phyloP scores from a whole-genome alignment of 2,797 vertebrate species.

The Ptychobarbus kaznakovi region DNA sequence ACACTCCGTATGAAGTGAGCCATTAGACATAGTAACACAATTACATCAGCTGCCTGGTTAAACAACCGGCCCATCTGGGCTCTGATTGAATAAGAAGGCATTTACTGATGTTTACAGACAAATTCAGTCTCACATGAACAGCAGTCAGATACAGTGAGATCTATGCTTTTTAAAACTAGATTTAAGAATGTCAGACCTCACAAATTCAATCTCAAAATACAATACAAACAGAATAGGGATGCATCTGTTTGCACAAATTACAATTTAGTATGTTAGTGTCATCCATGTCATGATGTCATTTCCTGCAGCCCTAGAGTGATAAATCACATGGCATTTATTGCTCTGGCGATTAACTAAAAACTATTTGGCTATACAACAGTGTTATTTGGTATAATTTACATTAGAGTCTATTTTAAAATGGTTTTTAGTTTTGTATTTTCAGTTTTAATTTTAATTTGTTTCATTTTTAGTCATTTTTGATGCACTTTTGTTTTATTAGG shows the following conservation, averaged over 20 bases:
- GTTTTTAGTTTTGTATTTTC: too few species aligned
- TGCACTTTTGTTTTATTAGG: neutral
- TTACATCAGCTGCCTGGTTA: constrained; percentile 49
- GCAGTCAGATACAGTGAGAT: constrained; percentile 33
- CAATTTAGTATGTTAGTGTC: neutral
- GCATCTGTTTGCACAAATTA: neutral
- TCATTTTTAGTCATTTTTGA: too few species aligned
- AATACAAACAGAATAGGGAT: neutral
- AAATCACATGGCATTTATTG: neutral
- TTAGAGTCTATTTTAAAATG: neutral
- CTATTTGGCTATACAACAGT: neutral
- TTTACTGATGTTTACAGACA: constrained; percentile 45
- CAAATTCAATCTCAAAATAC: constrained; percentile 24
- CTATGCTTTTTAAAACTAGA: constrained; percentile 24
- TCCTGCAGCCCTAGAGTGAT: neutral
- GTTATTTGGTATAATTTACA: neutral
- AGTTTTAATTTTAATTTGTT: too few species aligned
- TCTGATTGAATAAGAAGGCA: constrained; percentile 57
- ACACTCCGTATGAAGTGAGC: constrained; percentile 22
- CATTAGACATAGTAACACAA: constrained; percentile 55
- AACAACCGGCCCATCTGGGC: constrained; percentile 54
- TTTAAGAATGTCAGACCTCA: constrained; percentile 27
- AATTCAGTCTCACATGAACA: constrained; percentile 44
- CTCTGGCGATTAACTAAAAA: neutral
- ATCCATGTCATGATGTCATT: neutral